These are phyloP conservation scores for Saccostrea cuccullata DNA, from an alignment of 1,140 invertebrate species.

Conservation along the genomic window DNA sequence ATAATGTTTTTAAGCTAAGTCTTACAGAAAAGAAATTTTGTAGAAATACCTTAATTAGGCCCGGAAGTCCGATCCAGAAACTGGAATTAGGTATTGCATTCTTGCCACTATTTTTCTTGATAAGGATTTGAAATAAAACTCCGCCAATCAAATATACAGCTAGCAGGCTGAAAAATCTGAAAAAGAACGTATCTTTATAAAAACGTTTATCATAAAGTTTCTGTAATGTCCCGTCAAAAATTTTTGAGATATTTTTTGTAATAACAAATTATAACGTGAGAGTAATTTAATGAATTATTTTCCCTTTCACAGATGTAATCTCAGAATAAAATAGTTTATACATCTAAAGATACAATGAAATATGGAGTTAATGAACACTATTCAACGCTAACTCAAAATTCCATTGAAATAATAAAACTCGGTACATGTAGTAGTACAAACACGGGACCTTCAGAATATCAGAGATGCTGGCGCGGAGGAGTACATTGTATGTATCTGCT, in stretches of 20 bases:
- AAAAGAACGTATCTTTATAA: neutral
- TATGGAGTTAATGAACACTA: neutral
- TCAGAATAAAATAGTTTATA: neutral
- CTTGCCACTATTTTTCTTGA: constrained; percentile 9
- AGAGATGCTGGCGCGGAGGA: neutral
- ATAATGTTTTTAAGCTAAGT: too few relatives aligned
- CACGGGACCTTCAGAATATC: neutral
- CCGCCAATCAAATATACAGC: constrained; percentile 39
- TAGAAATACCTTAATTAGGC: constrained; percentile 9
- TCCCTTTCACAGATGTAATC: neutral
- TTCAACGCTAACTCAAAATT: neutral
- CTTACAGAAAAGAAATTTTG: neutral
- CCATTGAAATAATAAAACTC: neutral
- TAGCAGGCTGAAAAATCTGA: constrained; percentile 33
- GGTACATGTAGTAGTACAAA: neutral
- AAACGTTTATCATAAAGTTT: too few relatives aligned
- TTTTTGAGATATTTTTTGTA: neutral
- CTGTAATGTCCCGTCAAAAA: too few relatives aligned
- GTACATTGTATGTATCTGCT: neutral
- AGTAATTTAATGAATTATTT: neutral
- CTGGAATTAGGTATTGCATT: constrained; percentile 18
- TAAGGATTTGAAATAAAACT: constrained; percentile 27
- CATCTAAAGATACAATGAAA: neutral
- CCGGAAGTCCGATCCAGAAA: constrained; percentile 30
- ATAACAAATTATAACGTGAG: neutral